Conservation (phyloP, 2,888 invertebrate species). For the Lucinisca nassula region DNA sequence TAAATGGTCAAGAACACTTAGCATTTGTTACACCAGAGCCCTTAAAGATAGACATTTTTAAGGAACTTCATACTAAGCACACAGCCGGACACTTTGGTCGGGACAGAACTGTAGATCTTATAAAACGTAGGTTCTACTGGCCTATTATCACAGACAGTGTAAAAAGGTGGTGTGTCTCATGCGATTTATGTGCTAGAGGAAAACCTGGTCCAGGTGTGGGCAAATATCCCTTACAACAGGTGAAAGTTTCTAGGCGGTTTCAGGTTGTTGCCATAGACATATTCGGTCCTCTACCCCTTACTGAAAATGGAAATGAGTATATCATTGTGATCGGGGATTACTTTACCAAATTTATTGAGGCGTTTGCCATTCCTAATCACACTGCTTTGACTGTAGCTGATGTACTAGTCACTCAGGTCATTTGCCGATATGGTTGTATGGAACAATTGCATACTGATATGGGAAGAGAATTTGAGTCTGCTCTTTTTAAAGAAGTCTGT, state of each 20-base stretch:
- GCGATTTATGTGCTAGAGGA: neutral
- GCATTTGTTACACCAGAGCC: neutral
- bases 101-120: neutral
- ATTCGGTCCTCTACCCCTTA: slow-evolving; percentile 13
- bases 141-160: slow-evolving; percentile 12
- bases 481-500: slow-evolving; percentile 38
- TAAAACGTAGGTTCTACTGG: neutral
- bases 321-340: slow-evolving; percentile 25
- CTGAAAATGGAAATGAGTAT: slow-evolving; percentile 11
- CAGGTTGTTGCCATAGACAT: slow-evolving; percentile 24
- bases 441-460: slow-evolving; percentile 36
- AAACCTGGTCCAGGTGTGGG: slow-evolving; percentile 26
- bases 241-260: neutral
- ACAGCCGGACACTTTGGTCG: neutral
- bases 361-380: slow-evolving; percentile 23
- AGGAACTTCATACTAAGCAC: neutral
- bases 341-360: slow-evolving; percentile 41
- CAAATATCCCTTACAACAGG: slow-evolving; percentile 20
- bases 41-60: neutral
- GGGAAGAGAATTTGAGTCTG: slow-evolving; percentile 35
- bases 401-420: no score
- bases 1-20: no score
- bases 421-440: neutral
- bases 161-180: neutral
- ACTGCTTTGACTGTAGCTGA: slow-evolving; percentile 30